Base-by-base conservation (phyloP, 2,113 vertebrate species). In the Taxidea taxus region DNA sequence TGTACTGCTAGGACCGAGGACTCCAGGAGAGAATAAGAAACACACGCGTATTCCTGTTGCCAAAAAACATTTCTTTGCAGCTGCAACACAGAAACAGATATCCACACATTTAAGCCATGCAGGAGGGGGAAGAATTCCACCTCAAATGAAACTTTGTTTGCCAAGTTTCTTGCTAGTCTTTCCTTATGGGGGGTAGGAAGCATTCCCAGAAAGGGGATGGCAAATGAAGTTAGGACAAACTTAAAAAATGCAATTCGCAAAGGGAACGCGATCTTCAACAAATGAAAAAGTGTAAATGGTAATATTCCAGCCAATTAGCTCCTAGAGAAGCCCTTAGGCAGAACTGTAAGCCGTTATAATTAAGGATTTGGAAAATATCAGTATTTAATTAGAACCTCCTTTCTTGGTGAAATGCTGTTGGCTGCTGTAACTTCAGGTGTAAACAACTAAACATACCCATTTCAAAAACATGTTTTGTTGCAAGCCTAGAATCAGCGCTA, bases 381-480 rank as follows among this genome's bases (percentile, higher is more conserved):
- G 96, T 98, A 98, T 97, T 98, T 98, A 99, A 99, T 98, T 98
- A 98, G 98, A 95, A 72, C 78, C 90, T 97, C 97, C 94, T 98
- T 99, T 98, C 98, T 98, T 97, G 68, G 94, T 97, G 97, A 97
- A 98, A 95, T 98, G 93, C 72, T 97, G 93, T 97, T 98, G 95
- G 98, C 97, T 95, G 93, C 96, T 98, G 78, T 96, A 98, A 98
- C 90, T 96, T 98, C 93, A 98, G 98, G 95, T 98, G 94, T 98
- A 98, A 98, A 98, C 98, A 98, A 98, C 98, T 98, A 98, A 97
- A 96, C 89, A 95, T 94, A 95, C 86, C 87, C 92, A 95, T 96
- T 97, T 98, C 90, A 88, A 92, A 97, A 97, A 97, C 66, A 81
- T 96, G 92, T 97, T 96, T 95, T 94, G 93, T 90, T 62, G 91